Conservation (phyloP, 2,888 invertebrate genomes). For the Metalampra italica region DNA sequence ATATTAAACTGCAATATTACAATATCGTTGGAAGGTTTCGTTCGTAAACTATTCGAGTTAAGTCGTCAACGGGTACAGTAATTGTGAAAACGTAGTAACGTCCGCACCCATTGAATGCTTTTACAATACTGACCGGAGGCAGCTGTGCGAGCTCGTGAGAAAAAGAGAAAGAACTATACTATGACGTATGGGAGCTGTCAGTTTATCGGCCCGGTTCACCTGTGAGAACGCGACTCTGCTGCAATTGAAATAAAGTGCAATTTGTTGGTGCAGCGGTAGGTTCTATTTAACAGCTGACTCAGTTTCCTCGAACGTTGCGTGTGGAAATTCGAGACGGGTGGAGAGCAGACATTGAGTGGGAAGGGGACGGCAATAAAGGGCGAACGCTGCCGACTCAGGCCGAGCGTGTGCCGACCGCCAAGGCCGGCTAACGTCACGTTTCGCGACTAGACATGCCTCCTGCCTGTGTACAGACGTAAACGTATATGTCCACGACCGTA, state of each 20-base stretch:
- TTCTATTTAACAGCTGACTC: slow-evolving; percentile 52
- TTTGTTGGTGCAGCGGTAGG: slow-evolving; percentile 22
- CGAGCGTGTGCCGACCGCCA: slow-evolving; percentile 63
- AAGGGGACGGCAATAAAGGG: slow-evolving; percentile 44
- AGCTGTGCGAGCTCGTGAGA: slow-evolving; percentile 62
- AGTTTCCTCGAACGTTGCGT: slow-evolving; percentile 63
- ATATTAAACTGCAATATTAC: slow-evolving; percentile 26
- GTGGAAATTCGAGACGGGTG: slow-evolving; percentile 64
- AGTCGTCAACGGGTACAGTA: slow-evolving; percentile 45
- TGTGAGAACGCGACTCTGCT: slow-evolving; percentile 33
- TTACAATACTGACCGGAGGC: slow-evolving; percentile 68
- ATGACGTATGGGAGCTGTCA: slow-evolving; percentile 44
- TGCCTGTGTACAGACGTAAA: slow-evolving; percentile 36
- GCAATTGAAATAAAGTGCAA: slow-evolving; percentile 36
- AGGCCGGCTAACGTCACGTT: slow-evolving; percentile 72
- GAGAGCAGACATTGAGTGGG: slow-evolving; percentile 49
- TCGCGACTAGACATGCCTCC: slow-evolving; percentile 65
- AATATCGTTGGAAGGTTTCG: slow-evolving; percentile 38
- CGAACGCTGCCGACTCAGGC: slow-evolving; percentile 47
- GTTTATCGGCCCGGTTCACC: slow-evolving; percentile 19
- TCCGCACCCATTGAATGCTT: slow-evolving; percentile 54
- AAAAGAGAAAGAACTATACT: slow-evolving; percentile 70
- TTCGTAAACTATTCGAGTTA: slow-evolving; percentile 48
- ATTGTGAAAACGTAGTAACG: slow-evolving; percentile 41
- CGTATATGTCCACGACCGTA: slow-evolving; percentile 38